These are phyloP conservation scores for Podiceps cristatus DNA, from an alignment of 2,113 vertebrate species.

Conservation along the genomic window DNA sequence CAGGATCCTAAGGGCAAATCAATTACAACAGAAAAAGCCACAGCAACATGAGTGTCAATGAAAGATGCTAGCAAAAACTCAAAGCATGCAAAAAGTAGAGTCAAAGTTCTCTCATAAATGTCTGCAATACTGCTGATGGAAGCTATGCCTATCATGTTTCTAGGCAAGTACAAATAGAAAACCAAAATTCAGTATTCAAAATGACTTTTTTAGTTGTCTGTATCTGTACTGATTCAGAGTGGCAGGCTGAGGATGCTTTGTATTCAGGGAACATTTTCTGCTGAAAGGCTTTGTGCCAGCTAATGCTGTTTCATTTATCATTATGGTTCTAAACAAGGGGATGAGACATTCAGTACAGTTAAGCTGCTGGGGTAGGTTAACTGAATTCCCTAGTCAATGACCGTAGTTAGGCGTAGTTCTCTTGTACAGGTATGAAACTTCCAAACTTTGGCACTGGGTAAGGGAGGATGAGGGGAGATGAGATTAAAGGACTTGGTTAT, in stretches of 20 bases:
- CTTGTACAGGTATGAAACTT: not conserved
- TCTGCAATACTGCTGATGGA: not conserved
- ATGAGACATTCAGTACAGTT: not conserved
- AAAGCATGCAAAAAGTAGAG: not conserved
- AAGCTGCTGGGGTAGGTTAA: not conserved
- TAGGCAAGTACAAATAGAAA: not conserved
- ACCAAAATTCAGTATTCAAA: not conserved
- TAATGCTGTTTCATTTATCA: not conserved
- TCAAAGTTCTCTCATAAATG: not conserved
- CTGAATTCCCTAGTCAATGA: not conserved
- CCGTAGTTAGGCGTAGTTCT: not conserved
- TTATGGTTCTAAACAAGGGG: not conserved
- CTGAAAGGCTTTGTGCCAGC: not conserved
- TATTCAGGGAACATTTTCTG: not conserved
- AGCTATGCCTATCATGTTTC: not conserved
- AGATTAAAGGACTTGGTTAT: not conserved
- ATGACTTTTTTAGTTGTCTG: not conserved
- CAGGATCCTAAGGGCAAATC: not conserved
- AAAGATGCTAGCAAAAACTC: not conserved
- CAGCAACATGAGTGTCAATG: not conserved
- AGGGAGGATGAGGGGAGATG: not conserved
- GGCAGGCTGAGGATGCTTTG: not conserved
- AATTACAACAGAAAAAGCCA: not conserved
- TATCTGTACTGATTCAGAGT: not conserved
- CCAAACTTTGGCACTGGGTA: not conserved